Evolutionary conservation across 1,140 invertebrate genomes (phyloP).

Genomic region (Campoletis sonorensis): DNA sequence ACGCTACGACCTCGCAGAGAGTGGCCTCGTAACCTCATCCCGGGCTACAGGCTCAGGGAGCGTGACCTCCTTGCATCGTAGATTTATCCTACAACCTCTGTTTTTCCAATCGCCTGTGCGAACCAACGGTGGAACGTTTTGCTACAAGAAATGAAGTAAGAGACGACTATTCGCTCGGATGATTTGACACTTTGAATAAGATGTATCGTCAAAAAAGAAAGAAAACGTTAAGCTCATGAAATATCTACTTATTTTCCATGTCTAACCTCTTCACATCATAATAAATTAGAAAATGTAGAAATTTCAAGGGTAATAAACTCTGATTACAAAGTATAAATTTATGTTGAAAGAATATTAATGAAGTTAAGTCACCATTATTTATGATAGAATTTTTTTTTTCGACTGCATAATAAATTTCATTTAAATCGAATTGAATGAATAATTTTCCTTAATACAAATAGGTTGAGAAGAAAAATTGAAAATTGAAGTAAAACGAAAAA

Average conservation of each 20-base stretch:
- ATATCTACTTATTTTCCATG: neutral
- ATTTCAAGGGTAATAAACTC: too few species aligned
- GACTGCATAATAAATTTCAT: too few species aligned
- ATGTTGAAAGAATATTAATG: too few species aligned
- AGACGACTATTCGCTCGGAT: neutral
- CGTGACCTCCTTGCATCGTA: constrained; percentile 28
- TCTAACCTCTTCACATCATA: neutral
- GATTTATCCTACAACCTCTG: constrained; percentile 13
- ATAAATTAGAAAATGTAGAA: neutral
- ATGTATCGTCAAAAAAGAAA: neutral
- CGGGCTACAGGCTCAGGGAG: constrained; percentile 8
- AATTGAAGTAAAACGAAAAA: too few species aligned
- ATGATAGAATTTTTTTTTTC: too few species aligned
- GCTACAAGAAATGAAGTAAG: neutral
- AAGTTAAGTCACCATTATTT: too few species aligned
- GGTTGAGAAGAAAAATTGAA: too few species aligned
- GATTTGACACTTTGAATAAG: neutral
- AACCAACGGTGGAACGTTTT: neutral
- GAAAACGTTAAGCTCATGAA: neutral
- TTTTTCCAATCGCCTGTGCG: neutral
- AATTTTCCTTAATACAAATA: too few species aligned
- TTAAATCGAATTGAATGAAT: too few species aligned
- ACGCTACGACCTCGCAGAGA: neutral
- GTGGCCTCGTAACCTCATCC: constrained; percentile 6
- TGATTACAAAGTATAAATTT: too few species aligned